These are phyloP conservation scores for Ochotona princeps DNA, from an alignment of 2,113 vertebrate species.

Conservation along the genomic window DNA sequence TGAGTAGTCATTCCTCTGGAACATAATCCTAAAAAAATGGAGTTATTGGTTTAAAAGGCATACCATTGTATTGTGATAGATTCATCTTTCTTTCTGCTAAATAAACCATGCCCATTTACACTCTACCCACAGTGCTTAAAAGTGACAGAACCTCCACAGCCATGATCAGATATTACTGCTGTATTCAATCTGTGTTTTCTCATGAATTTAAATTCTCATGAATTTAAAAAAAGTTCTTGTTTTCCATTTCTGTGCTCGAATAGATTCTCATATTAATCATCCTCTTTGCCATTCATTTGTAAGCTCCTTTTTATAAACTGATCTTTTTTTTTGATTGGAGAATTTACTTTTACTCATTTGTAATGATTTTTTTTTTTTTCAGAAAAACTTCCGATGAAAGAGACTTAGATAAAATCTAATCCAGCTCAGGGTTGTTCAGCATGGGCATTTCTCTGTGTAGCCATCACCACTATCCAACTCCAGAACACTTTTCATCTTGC, in stretches of 20 bases:
- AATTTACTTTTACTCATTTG: conserved; percentile 7
- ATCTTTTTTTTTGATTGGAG: not conserved
- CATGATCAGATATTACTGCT: not conserved
- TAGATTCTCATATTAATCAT: not conserved
- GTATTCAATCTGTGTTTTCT: not conserved
- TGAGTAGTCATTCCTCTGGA: conserved; percentile 44
- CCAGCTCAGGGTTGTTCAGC: not conserved
- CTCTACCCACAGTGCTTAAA: not conserved
- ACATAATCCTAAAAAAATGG: not conserved
- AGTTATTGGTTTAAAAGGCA: not conserved
- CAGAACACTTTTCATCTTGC: not conserved
- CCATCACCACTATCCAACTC: not conserved
- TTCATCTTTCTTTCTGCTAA: conserved; percentile 16
- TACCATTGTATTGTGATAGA: not conserved
- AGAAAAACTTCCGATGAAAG: not conserved
- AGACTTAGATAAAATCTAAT: not conserved
- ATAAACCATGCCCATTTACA: not conserved
- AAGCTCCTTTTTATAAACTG: not conserved
- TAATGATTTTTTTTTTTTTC: not conserved
- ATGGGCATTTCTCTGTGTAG: too few species aligned
- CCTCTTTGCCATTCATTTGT: not conserved
- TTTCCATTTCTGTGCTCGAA: not conserved
- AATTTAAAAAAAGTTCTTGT: not conserved
- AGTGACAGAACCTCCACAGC: not conserved
- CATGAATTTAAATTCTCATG: not conserved